Percentiles rank a stretch among this genome's conserved stretches.
These are phyloP conservation scores for Smittia sp. DNA, from an alignment of 2,888 invertebrate genomes.

Conservation along the genomic window DNA sequence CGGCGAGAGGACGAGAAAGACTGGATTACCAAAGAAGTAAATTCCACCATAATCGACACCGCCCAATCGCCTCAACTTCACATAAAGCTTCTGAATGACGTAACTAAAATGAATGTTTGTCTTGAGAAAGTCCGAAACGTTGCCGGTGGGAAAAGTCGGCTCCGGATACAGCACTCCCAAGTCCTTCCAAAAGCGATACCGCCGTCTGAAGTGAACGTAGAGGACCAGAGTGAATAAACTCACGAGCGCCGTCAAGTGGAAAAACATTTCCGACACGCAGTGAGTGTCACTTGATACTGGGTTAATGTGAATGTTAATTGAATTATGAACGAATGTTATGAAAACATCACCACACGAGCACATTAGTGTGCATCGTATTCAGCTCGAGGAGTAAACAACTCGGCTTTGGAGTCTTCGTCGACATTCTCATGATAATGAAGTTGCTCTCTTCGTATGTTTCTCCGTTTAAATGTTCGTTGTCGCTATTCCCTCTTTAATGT, in stretches of 20 bases:
- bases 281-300: constrained; percentile 31
- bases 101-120: constrained; percentile 21
- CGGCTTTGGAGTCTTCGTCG: too few relatives aligned
- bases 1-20: not conserved
- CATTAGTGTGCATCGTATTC: not conserved
- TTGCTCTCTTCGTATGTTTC: too few relatives aligned
- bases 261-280: not conserved
- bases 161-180: not conserved
- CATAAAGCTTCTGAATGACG: constrained; percentile 24
- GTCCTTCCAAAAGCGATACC: constrained; percentile 32
- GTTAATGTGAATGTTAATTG: constrained; percentile 31
- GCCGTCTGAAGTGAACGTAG: constrained; percentile 3
- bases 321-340: not conserved
- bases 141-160: constrained; percentile 19
- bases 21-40: constrained; percentile 28
- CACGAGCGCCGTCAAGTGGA: not conserved
- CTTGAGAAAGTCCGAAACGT: not conserved
- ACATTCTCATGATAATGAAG: too few relatives aligned
- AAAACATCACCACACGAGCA: constrained; percentile 13
- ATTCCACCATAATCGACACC: constrained; percentile 15
- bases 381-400: not conserved
- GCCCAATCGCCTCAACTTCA: not conserved
- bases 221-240: not conserved
- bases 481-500: too few relatives aligned
- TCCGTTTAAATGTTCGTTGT: too few relatives aligned